phyloP scores from a whole-genome alignment of 30 jellyfish, hydroid and myxozoan genomes.

The Cassiopea xamachana region DNA sequence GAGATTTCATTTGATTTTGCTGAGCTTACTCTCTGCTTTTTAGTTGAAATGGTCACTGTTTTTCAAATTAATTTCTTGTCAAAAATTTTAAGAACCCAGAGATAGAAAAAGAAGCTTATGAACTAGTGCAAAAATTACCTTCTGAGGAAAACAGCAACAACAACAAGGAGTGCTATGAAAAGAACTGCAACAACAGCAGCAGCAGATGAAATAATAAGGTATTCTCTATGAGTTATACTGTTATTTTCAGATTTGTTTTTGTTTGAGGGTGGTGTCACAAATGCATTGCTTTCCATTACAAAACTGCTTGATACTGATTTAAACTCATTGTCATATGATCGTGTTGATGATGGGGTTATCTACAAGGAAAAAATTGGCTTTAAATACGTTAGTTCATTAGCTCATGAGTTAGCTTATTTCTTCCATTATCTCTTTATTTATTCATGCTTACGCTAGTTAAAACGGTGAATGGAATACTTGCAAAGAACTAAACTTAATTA shows the following conservation, averaged over 20 bases:
- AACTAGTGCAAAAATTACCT: constrained; percentile 5
- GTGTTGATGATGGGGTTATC: neutral
- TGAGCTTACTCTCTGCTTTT: too few relatives aligned
- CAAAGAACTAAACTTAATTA: too few relatives aligned
- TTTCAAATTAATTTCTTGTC: too few relatives aligned
- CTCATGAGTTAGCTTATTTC: too few relatives aligned
- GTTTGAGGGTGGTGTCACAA: neutral
- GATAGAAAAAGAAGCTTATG: too few relatives aligned
- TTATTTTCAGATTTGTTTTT: neutral
- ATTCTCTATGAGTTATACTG: neutral
- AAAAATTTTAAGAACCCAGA: too few relatives aligned
- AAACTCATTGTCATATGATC: neutral
- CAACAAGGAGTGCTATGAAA: constrained; percentile 9
- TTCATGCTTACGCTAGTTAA: too few relatives aligned
- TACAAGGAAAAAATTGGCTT: neutral
- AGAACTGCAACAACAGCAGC: constrained; percentile 38
- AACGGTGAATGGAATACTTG: too few relatives aligned
- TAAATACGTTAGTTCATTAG: neutral
- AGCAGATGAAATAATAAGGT: constrained; percentile 26
- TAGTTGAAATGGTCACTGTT: too few relatives aligned
- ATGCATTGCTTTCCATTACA: neutral
- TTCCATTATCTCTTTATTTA: too few relatives aligned
- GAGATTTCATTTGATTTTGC: too few relatives aligned
- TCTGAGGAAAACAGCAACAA: constrained; percentile 8
- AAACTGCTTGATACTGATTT: neutral